These are phyloP conservation scores for Drosophila bipectinata DNA, from an alignment of 1,140 invertebrate genomes.

Conservation along the genomic window DNA sequence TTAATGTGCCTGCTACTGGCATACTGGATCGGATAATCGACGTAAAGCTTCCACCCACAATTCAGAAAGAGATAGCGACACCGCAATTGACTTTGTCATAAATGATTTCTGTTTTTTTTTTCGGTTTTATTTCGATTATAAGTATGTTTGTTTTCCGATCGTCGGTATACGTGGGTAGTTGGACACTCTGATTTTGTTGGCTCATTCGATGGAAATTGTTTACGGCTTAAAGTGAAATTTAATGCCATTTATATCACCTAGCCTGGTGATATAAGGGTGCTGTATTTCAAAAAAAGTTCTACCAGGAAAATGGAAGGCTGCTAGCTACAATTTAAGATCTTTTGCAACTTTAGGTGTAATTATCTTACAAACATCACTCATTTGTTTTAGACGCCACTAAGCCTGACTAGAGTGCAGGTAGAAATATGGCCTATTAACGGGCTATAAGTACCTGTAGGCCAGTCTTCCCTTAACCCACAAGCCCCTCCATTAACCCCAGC, in stretches of 20 bases:
- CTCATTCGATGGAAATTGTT: conserved; percentile 16
- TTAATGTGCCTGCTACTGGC: conserved; percentile 24
- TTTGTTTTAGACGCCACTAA: neutral
- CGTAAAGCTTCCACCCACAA: conserved; percentile 44
- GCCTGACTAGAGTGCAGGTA: neutral
- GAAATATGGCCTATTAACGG: conserved; percentile 60
- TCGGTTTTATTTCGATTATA: conserved; percentile 11
- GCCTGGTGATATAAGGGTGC: neutral
- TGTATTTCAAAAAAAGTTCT: conserved; percentile 2
- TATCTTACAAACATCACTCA: neutral
- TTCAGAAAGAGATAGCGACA: conserved; percentile 16
- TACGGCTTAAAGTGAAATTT: conserved; percentile 5
- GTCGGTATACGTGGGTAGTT: conserved; percentile 16
- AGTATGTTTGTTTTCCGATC: conserved; percentile 25
- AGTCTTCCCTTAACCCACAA: neutral
- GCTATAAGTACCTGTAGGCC: conserved; percentile 21
- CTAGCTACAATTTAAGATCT: no score
- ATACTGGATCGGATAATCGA: conserved; percentile 29
- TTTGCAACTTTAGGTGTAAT: neutral
- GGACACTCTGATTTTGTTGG: conserved; percentile 20
- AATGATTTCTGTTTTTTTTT: conserved; percentile 38
- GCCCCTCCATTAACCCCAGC: neutral
- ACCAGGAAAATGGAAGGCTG: neutral
- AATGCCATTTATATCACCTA: conserved; percentile 1
- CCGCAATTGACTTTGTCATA: conserved; percentile 55